Evolutionary conservation across 2,888 invertebrate species (phyloP).

Genomic region (Mechanitis messenoides): DNA sequence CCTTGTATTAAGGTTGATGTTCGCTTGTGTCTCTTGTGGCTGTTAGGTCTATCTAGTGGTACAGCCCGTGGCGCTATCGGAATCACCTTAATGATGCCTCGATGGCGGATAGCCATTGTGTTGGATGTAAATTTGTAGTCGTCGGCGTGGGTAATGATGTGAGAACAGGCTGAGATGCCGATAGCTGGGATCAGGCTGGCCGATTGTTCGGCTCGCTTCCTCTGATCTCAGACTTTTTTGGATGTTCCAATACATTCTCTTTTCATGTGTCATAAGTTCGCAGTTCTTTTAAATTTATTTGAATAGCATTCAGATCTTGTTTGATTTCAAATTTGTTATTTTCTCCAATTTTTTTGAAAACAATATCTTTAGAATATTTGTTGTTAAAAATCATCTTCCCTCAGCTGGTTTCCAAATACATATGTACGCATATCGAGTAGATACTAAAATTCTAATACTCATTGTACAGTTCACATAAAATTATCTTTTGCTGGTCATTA

Average conservation of each 20-base stretch:
- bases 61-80: constrained; percentile 70
- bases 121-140: constrained; percentile 77
- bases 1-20: constrained; percentile 41
- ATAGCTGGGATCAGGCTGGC: constrained; percentile 30
- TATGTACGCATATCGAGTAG: neutral
- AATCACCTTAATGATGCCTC: constrained; percentile 78
- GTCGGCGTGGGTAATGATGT: constrained; percentile 78
- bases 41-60: constrained; percentile 47
- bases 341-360: neutral
- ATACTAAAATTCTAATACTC: neutral
- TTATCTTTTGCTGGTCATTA: constrained; percentile 16
- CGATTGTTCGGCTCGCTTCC: constrained; percentile 22
- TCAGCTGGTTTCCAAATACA: neutral
- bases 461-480: neutral
- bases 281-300: constrained; percentile 7
- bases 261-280: constrained; percentile 25
- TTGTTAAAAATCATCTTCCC: neutral
- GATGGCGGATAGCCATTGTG: constrained; percentile 77
- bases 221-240: constrained; percentile 24
- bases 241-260: constrained; percentile 26
- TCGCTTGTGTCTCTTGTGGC: constrained; percentile 30
- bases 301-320: neutral
- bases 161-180: constrained; percentile 76
- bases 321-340: neutral
- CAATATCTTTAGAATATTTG: neutral